Base-by-base conservation (phyloP, 2,888 invertebrate species). In the Aelia acuminata region DNA sequence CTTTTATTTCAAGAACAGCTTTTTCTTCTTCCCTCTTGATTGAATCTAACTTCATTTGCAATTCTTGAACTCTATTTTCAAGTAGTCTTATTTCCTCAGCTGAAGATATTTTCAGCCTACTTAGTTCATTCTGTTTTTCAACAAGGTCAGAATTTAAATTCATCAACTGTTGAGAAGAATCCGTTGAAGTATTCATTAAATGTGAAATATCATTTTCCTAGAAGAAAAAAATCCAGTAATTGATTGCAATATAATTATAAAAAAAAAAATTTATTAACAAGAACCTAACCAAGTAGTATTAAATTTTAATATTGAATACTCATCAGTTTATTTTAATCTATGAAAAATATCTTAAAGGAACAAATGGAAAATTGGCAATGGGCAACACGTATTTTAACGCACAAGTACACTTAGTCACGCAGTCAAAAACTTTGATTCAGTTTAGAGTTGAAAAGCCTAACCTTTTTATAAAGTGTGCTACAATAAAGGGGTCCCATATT, bases 81-180 rank as follows among this genome's bases (percentile, higher is more conserved):
- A 90, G 88, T n/a, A 87, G 70, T 22, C 88, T 47, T 3, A 85
- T 63, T 31, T 91, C 91, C 89, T 92, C 91, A 8, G 91, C 80
- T 18, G 89, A 89, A 11, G 91, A 91, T 5, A 92, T 91, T 26
- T 90, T 90, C 22, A 91, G 89, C 88, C 91, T 91, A 35, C 92
- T 92, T 3, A 92, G 89, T 88, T 92, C 92, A 84, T 92, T 92
- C 89, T 93, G 92, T 88, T 92, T 92, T 75, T 91, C 90, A 49
- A 91, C 90, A 49, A 92, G 90, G 48, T 93, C 92, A 85, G 92
- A 92, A 70, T 92, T 93, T 87, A 93, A 92, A 87, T 92, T 92
- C 22, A 91, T 90, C n/a, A 93, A 90, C 88, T 93, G 92, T 43
- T 92, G 91, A 1, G 93, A 93, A 91, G 91, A 91, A 87, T 91